Evolutionary conservation across 2,113 vertebrate species (phyloP).

Genomic region (Melanocharis versteri): DNA sequence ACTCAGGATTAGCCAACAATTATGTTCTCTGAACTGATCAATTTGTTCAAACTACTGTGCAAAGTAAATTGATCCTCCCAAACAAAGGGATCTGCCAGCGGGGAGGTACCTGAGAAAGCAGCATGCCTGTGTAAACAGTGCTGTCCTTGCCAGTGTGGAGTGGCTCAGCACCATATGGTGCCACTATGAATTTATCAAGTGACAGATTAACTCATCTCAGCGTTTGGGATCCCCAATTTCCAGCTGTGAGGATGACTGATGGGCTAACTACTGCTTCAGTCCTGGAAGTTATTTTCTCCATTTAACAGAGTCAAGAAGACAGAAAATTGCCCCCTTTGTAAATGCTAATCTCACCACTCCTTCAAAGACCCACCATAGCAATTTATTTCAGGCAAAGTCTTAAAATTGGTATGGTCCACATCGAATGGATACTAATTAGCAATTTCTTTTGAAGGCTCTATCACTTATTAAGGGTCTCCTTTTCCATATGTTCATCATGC

Average conservation of each 20-base stretch:
- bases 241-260: slow-evolving; percentile 90
- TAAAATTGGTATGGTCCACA: slow-evolving; percentile 77
- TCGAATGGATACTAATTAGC: slow-evolving; percentile 79
- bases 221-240: slow-evolving; percentile 80
- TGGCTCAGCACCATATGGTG: slow-evolving; percentile 89
- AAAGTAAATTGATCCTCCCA: slow-evolving; percentile 90
- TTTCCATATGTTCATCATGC: slow-evolving; percentile 77
- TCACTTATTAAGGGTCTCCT: slow-evolving; percentile 72
- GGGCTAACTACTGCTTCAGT: slow-evolving; percentile 84
- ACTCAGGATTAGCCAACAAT: slow-evolving; percentile 89
- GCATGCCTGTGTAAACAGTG: slow-evolving; percentile 89
- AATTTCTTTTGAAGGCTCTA: slow-evolving; percentile 76
- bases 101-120: slow-evolving; percentile 93
- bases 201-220: slow-evolving; percentile 90
- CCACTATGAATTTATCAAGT: slow-evolving; percentile 96
- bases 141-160: slow-evolving; percentile 81
- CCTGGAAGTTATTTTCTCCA: slow-evolving; percentile 88
- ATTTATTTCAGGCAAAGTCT: slow-evolving; percentile 79
- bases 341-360: slow-evolving; percentile 79
- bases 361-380: slow-evolving; percentile 72
- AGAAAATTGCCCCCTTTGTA: slow-evolving; percentile 80
- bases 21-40: slow-evolving; percentile 90
- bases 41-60: slow-evolving; percentile 90
- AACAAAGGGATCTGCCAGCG: slow-evolving; percentile 84
- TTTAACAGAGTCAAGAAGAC: slow-evolving; percentile 82